These are phyloP conservation scores for Cotesia congregata DNA, from an alignment of 2,888 invertebrate species.

Conservation along the genomic window DNA sequence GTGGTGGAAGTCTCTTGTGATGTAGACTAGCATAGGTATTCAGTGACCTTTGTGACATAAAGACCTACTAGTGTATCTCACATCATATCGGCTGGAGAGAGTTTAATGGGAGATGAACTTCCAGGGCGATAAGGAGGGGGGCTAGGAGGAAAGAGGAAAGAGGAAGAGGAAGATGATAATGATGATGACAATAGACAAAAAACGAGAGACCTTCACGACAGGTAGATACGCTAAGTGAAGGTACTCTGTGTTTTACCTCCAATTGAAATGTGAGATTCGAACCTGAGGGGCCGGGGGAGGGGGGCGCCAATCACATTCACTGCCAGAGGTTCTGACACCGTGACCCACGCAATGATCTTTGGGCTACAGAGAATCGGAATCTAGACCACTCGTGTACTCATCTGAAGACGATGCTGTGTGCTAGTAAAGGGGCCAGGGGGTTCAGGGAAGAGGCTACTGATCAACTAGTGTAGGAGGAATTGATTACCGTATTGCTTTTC, in stretches of 20 bases:
- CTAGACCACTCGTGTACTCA: conserved; percentile 54
- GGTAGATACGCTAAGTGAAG: conserved; percentile 24
- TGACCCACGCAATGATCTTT: conserved; percentile 60
- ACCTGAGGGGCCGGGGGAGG: background rate
- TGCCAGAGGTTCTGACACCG: conserved; percentile 57
- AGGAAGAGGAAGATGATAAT: background rate
- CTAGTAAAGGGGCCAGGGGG: background rate
- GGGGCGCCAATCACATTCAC: conserved; percentile 36
- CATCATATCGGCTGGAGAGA: background rate
- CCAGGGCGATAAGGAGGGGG: conserved; percentile 27
- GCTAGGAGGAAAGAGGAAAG: conserved; percentile 25
- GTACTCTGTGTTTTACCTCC: conserved; percentile 11
- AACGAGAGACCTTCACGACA: conserved; percentile 33
- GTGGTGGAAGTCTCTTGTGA: background rate
- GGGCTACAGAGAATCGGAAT: conserved; percentile 53
- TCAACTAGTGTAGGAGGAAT: background rate
- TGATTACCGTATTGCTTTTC: conserved; percentile 6
- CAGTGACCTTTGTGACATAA: conserved; percentile 69
- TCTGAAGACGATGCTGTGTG: conserved; percentile 16
- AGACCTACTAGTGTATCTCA: conserved; percentile 61
- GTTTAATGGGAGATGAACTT: conserved; percentile 20
- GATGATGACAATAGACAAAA: conserved; percentile 27
- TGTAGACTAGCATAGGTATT: conserved; percentile 49
- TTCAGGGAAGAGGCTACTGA: background rate
- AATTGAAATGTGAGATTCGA: conserved; percentile 30